Conservation (phyloP, 2,797 vertebrate species). For the Manis pentadactyla region DNA sequence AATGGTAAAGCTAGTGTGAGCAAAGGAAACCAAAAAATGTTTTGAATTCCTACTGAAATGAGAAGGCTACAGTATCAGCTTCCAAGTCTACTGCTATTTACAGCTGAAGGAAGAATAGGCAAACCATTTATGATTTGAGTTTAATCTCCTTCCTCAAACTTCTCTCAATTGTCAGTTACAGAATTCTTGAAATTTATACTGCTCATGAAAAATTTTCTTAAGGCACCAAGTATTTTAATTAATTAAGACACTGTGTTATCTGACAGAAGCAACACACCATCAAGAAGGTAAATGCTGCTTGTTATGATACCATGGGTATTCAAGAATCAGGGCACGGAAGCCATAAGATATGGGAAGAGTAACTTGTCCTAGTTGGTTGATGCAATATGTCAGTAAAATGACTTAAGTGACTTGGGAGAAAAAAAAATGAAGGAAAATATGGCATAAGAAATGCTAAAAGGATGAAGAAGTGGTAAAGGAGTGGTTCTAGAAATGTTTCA, state of each 20-base stretch:
- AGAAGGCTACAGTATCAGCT: background rate
- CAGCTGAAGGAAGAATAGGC: background rate
- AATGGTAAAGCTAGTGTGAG: background rate
- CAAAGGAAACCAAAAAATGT: background rate
- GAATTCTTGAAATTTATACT: background rate
- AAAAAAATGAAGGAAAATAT: background rate
- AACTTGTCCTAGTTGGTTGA: background rate
- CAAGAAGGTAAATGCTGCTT: background rate
- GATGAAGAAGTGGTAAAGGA: background rate
- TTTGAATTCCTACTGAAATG: background rate
- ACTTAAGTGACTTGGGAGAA: background rate
- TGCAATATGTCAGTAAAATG: background rate
- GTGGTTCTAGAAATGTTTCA: background rate
- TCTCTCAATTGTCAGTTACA: background rate
- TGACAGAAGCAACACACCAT: background rate
- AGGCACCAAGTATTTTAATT: background rate
- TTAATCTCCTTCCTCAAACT: background rate
- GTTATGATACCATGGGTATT: background rate
- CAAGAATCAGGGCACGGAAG: background rate
- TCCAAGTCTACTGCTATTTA: background rate
- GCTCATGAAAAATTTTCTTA: background rate
- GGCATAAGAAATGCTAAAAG: background rate
- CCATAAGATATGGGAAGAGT: background rate
- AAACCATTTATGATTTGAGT: background rate
- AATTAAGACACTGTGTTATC: background rate